phyloP scores from a whole-genome alignment of 2,113 vertebrate species.

The Macroglossus sobrinus region DNA sequence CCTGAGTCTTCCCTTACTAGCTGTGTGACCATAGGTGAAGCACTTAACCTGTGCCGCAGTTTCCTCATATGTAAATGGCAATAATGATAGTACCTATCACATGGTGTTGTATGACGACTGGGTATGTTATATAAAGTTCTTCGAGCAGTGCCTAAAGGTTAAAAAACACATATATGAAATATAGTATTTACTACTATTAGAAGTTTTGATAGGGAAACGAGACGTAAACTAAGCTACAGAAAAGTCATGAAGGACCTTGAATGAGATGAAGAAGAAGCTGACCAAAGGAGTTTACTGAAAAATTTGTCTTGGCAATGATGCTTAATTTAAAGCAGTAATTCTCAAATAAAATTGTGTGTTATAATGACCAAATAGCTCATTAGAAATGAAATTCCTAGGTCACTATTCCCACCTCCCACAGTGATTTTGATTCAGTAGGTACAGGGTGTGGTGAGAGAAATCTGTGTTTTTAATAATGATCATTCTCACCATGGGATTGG shows the following conservation, averaged over 20 bases:
- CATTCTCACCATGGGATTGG: not conserved
- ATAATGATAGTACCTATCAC: too few species aligned
- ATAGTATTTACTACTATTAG: not conserved
- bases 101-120: accelerated
- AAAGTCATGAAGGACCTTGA: not conserved
- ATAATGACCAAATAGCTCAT: not conserved
- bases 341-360: not conserved
- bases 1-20: not conserved
- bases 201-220: not conserved
- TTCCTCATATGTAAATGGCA: not conserved
- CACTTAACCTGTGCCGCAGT: not conserved
- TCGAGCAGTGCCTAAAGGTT: not conserved
- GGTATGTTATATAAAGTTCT: not conserved
- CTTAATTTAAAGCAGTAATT: not conserved
- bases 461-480: not conserved
- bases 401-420: not conserved
- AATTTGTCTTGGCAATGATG: not conserved
- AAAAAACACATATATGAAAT: not conserved
- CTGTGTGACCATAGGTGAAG: not conserved
- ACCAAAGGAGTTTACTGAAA: not conserved
- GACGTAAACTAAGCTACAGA: not conserved
- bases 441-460: not conserved
- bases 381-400: not conserved
- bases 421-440: not conserved
- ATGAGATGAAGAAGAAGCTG: not conserved